Conservation (phyloP, 64 coral and sea anemone genomes). For the Actinia equina region DNA sequence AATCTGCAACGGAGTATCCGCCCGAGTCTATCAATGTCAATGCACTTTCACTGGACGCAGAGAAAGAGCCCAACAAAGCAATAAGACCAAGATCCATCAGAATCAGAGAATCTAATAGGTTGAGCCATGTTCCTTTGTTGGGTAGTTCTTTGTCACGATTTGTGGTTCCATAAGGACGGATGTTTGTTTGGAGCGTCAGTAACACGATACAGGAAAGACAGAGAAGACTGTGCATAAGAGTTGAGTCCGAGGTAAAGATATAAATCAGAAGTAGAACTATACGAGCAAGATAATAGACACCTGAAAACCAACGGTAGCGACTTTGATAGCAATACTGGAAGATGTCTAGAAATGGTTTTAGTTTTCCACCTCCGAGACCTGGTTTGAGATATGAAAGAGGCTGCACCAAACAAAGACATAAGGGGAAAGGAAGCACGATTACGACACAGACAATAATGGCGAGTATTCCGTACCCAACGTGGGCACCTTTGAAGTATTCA, state of each 20-base stretch:
- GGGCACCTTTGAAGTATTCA: constrained; percentile 29
- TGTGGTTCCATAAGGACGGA: constrained; percentile 36
- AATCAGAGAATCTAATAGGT: constrained; percentile 34
- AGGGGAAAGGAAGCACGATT: constrained; percentile 34
- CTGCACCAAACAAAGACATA: not conserved
- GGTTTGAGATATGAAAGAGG: constrained; percentile 17
- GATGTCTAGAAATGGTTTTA: constrained; percentile 44
- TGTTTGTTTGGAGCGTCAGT: constrained; percentile 42
- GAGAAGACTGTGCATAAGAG: constrained; percentile 18
- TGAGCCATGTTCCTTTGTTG: constrained; percentile 22
- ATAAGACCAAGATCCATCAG: constrained; percentile 30
- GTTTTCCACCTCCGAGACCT: constrained; percentile 19
- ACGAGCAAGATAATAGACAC: constrained; percentile 43
- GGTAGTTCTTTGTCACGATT: not conserved
- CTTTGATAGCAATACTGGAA: constrained; percentile 37
- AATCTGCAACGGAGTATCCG: constrained; percentile 27
- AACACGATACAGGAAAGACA: constrained; percentile 18
- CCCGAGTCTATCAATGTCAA: not conserved
- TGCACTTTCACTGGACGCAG: constrained; percentile 5
- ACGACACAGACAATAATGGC: constrained; percentile 35
- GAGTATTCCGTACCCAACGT: constrained; percentile 2
- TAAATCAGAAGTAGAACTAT: constrained; percentile 27
- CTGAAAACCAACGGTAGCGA: constrained; percentile 40
- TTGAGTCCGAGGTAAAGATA: constrained; percentile 14
- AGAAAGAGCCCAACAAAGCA: constrained; percentile 44